phyloP scores from a whole-genome alignment of 1,140 invertebrate species.

The Dinoponera quadriceps region DNA sequence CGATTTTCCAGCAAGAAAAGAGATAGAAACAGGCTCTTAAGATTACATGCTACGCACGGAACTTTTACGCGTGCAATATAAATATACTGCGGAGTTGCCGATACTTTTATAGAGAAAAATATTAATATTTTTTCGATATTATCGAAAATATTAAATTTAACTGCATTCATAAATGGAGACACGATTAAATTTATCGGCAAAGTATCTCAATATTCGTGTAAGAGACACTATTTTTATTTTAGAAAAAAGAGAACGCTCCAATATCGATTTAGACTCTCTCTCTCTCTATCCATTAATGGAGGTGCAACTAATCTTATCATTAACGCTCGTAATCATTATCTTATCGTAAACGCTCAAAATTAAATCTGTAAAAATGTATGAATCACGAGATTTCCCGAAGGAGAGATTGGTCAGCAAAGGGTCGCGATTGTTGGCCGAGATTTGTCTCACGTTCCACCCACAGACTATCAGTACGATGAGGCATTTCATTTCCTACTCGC shows the following conservation, averaged over 20 bases:
- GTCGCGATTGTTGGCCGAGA: constrained; percentile 4
- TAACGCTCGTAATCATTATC: not conserved
- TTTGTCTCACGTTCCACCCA: constrained; percentile 43
- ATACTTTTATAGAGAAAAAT: too few species aligned
- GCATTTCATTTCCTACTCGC: constrained; percentile 65
- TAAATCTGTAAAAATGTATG: not conserved
- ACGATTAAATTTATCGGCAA: too few species aligned
- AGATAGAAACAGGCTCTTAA: constrained; percentile 8
- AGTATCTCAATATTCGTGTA: not conserved
- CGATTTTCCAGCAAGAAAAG: constrained; percentile 26
- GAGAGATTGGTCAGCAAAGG: not conserved
- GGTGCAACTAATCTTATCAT: not conserved
- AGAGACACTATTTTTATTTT: too few species aligned
- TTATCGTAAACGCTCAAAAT: not conserved
- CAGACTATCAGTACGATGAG: constrained; percentile 58
- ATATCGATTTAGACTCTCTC: not conserved
- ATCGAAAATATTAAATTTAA: too few species aligned
- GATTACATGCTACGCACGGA: constrained; percentile 1
- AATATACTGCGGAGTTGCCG: too few species aligned
- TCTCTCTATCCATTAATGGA: not conserved
- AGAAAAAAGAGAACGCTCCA: too few species aligned
- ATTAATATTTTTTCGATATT: too few species aligned
- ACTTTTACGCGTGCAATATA: not conserved
- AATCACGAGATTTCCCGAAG: not conserved
- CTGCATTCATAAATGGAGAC: too few species aligned